phyloP scores from a whole-genome alignment of 2,797 vertebrate genomes.

The Fratercula arctica region DNA sequence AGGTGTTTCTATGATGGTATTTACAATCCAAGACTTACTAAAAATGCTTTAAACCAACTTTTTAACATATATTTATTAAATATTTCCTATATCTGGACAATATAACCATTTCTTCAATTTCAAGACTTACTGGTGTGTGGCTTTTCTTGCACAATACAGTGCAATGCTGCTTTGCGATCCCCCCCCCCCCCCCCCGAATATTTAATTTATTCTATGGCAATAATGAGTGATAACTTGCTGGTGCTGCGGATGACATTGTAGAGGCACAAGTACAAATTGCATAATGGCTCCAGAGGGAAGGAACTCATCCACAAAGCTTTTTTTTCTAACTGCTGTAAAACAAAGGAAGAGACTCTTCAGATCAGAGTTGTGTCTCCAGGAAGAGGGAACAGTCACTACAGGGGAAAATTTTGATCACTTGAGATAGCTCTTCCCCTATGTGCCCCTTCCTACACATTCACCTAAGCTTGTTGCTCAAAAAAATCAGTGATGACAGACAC shows the following conservation, averaged over 20 bases:
- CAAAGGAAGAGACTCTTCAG: background rate
- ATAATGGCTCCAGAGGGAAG: background rate
- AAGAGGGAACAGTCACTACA: background rate
- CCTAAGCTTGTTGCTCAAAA: background rate
- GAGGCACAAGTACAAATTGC: background rate
- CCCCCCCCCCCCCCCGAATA: rapidly evolving
- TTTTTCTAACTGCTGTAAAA: background rate
- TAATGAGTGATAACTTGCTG: background rate
- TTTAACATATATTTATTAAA: slow-evolving; percentile 57
- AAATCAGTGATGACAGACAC: background rate
- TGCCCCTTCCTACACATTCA: background rate
- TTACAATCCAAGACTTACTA: background rate
- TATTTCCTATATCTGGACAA: slow-evolving; percentile 48
- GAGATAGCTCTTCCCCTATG: background rate
- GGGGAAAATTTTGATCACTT: background rate
- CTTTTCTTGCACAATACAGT: background rate
- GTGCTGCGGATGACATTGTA: background rate
- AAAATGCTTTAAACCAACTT: slow-evolving; percentile 38
- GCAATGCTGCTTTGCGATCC: background rate
- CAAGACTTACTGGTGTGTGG: background rate
- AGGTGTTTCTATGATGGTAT: slow-evolving; percentile 29
- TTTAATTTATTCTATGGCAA: background rate
- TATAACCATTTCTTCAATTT: slow-evolving; percentile 59
- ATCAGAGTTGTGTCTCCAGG: background rate
- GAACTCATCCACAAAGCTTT: background rate